These are phyloP conservation scores for Porphyrio hochstetteri DNA, from an alignment of 2,113 vertebrate genomes.

Conservation along the genomic window DNA sequence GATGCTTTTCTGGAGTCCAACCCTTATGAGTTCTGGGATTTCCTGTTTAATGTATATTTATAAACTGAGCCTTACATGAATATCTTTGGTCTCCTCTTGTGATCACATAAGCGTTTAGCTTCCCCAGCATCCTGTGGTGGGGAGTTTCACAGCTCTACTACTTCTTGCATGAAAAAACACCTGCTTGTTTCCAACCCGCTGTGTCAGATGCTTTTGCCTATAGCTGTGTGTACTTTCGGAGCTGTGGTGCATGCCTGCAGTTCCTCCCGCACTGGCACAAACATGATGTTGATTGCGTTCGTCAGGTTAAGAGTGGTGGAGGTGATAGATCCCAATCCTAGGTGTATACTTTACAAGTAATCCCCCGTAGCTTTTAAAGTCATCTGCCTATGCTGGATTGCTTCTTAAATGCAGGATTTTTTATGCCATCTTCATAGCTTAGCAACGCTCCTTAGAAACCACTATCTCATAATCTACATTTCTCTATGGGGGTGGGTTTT, in stretches of 20 bases:
- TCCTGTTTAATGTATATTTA: background rate
- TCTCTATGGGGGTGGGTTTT: background rate
- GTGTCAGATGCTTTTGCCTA: background rate
- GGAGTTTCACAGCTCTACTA: background rate
- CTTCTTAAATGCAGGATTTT: background rate
- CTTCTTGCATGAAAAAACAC: background rate
- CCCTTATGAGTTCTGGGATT: background rate
- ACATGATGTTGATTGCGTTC: background rate
- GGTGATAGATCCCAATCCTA: background rate
- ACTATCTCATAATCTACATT: background rate
- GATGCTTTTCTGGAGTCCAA: background rate
- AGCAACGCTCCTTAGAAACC: slow-evolving; percentile 29
- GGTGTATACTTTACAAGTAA: background rate
- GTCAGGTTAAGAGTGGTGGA: background rate
- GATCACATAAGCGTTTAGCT: background rate
- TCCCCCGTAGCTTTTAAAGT: background rate
- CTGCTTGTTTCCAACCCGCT: background rate
- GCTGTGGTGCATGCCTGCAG: background rate
- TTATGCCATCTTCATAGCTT: background rate
- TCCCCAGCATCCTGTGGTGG: background rate
- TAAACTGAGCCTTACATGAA: background rate
- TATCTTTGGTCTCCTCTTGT: background rate
- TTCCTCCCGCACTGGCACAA: background rate
- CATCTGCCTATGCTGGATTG: background rate
- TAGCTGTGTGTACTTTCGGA: background rate